A percentile compares a stretch with the other conserved stretches of the same genome.
Evolutionary conservation across 2,888 invertebrate species (phyloP).

Genomic region (Ryuthela nishihirai): DNA sequence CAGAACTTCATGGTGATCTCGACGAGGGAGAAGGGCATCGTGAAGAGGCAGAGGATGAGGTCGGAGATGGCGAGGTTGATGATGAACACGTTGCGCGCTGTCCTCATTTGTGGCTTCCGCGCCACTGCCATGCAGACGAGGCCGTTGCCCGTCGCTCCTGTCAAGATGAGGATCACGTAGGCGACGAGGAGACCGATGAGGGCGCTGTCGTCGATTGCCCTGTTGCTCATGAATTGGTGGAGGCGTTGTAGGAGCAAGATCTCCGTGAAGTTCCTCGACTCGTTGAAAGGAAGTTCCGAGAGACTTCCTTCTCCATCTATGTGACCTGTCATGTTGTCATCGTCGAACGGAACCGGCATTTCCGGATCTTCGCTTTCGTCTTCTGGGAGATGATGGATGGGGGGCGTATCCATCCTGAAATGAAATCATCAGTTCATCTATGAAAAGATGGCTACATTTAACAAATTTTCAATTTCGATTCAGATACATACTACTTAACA

Average conservation of each 20-base stretch:
- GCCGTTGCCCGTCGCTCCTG: constrained; percentile 80
- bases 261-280: constrained; percentile 15
- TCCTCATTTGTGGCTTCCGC: constrained; percentile 82
- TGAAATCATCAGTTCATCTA: too few species aligned
- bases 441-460: too few species aligned
- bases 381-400: too few species aligned
- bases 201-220: constrained; percentile 66
- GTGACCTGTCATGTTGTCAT: too few species aligned
- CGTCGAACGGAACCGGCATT: too few species aligned
- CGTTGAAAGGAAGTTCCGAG: too few species aligned
- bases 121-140: constrained; percentile 75
- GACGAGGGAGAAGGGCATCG: constrained; percentile 84
- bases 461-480: too few species aligned
- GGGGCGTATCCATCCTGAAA: too few species aligned
- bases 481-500: too few species aligned
- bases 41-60: constrained; percentile 78
- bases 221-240: constrained; percentile 54
- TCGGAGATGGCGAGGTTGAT: constrained; percentile 77
- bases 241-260: constrained; percentile 24
- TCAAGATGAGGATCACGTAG: constrained; percentile 69
- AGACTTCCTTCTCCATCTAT: too few species aligned
- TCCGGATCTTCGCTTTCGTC: too few species aligned
- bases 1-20: constrained; percentile 80
- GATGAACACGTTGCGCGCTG: constrained; percentile 86
- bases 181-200: constrained; percentile 64